phyloP scores from a whole-genome alignment of 1,140 invertebrate species.

The Neocloeon triangulifer region DNA sequence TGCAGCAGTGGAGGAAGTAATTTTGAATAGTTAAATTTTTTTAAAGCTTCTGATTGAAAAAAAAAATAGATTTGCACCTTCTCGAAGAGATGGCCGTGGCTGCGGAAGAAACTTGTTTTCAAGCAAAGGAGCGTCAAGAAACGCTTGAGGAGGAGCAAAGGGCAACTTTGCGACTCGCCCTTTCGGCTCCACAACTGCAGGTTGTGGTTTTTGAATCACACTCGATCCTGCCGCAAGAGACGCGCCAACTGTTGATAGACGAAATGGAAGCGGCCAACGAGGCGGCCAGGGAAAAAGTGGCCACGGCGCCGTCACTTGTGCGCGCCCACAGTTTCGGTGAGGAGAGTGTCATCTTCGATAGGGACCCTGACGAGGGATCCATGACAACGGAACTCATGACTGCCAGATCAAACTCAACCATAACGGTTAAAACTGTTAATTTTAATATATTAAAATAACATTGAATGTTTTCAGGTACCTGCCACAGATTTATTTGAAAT shows the following conservation, averaged over 20 bases:
- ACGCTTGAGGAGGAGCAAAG: slow-evolving; percentile 45
- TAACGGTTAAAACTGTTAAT: too few relatives aligned
- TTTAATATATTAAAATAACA: too few relatives aligned
- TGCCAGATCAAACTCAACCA: too few relatives aligned
- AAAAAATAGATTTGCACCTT: slow-evolving; percentile 7
- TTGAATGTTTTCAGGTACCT: slow-evolving; percentile 41
- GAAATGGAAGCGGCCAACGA: slow-evolving; percentile 34
- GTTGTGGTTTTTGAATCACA: slow-evolving; percentile 44
- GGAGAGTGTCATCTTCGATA: too few relatives aligned
- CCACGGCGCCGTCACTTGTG: slow-evolving; percentile 16
- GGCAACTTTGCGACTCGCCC: slow-evolving; percentile 32
- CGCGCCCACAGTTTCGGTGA: too few relatives aligned
- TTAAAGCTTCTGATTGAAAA: background rate
- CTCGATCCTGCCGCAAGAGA: slow-evolving; percentile 38
- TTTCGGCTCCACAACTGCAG: slow-evolving; percentile 46
- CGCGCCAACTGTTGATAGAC: slow-evolving; percentile 31
- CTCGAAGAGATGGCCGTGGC: slow-evolving; percentile 4
- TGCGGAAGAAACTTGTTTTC: slow-evolving; percentile 17
- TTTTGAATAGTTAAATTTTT: too few relatives aligned
- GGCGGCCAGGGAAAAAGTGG: slow-evolving; percentile 32
- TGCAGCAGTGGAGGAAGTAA: too few relatives aligned
- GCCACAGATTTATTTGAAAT: slow-evolving; percentile 46
- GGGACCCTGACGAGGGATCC: too few relatives aligned
- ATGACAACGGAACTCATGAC: too few relatives aligned
- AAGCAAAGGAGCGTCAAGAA: slow-evolving; percentile 35